Evolutionary conservation across 2,797 vertebrate species (phyloP).

Genomic region (Chelon labrosus): DNA sequence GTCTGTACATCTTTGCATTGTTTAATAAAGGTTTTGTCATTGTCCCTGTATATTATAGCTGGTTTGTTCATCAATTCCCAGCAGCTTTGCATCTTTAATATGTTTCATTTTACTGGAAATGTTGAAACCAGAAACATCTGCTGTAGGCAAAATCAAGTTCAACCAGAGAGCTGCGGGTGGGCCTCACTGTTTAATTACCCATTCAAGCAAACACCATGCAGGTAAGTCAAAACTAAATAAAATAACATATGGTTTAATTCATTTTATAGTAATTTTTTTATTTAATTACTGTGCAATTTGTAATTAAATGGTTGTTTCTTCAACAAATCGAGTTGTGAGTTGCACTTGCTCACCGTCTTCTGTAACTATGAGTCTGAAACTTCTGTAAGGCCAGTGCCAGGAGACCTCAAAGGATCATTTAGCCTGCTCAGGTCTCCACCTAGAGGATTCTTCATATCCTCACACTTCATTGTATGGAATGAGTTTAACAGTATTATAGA

Average conservation of each 20-base stretch:
- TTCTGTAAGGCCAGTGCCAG: background rate
- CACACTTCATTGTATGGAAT: background rate
- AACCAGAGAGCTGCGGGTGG: no score
- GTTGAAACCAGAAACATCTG: background rate
- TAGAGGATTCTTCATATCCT: background rate
- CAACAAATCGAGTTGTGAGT: background rate
- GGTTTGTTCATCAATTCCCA: no score
- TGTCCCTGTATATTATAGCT: background rate
- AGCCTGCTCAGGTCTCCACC: background rate
- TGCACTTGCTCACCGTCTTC: no score
- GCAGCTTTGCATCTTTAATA: background rate
- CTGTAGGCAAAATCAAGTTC: background rate
- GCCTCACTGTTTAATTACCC: no score
- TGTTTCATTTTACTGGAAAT: background rate
- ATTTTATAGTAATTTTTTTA: no score
- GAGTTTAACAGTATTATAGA: no score
- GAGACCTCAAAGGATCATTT: background rate
- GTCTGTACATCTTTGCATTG: conserved; percentile 57
- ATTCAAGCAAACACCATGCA: no score
- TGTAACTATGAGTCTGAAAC: background rate
- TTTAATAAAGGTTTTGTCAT: conserved; percentile 66
- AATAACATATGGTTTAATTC: no score
- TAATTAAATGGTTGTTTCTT: background rate
- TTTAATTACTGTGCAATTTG: background rate
- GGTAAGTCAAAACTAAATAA: background rate